phyloP scores from a whole-genome alignment of 2,797 vertebrate species.

The Eutrigla gurnardus region DNA sequence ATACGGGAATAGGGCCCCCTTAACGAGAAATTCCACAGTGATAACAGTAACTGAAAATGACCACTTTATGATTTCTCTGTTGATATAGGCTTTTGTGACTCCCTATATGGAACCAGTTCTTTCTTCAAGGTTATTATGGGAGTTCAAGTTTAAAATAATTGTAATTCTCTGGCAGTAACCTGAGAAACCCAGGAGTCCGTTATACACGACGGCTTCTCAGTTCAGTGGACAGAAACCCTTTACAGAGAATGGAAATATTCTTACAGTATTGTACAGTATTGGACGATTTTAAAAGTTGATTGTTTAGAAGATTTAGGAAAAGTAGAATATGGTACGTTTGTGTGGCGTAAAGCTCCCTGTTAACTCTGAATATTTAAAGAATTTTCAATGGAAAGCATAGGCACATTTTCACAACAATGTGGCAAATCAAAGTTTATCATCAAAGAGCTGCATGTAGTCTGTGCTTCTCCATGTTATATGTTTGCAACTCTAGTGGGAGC shows the following conservation, averaged over 20 bases:
- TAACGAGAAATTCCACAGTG: constrained; percentile 22
- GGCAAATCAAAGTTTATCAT: neutral
- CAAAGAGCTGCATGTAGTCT: neutral
- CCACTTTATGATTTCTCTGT: constrained; percentile 8
- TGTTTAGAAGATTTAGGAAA: neutral
- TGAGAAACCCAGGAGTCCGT: neutral
- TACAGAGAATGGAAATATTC: neutral
- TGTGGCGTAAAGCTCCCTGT: neutral
- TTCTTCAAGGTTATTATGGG: constrained; percentile 6
- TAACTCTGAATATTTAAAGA: neutral
- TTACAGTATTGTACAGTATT: neutral
- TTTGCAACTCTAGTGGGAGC: neutral
- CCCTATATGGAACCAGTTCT: neutral
- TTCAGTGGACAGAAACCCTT: neutral
- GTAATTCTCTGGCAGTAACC: constrained; percentile 11
- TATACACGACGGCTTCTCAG: neutral
- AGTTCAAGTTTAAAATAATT: constrained; percentile 28
- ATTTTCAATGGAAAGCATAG: neutral
- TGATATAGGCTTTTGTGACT: constrained; percentile 4
- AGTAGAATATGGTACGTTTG: neutral
- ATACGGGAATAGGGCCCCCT: neutral
- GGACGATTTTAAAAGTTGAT: neutral
- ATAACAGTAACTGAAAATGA: constrained; percentile 30
- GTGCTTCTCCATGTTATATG: neutral
- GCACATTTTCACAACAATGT: neutral